Evolutionary conservation across 2,113 vertebrate genomes (phyloP).

Genomic region (Ophiodon elongatus): DNA sequence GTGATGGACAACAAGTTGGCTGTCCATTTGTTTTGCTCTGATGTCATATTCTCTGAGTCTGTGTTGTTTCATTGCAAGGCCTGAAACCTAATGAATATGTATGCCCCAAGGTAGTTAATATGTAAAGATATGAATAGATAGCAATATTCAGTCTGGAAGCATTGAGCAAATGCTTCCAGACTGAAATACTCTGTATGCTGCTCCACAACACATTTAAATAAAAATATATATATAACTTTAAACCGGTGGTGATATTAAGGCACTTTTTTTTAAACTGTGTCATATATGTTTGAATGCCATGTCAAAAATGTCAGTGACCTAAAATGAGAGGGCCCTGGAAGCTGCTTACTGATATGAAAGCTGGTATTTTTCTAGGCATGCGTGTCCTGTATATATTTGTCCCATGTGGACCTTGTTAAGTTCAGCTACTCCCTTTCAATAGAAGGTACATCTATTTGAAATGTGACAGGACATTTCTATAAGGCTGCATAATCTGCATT

Average conservation of each 20-base stretch:
- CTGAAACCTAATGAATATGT: conserved; percentile 52
- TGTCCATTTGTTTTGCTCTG: conserved; percentile 27
- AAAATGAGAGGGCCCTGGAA: not conserved
- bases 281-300: not conserved
- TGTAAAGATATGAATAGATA: conserved; percentile 22
- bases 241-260: not conserved
- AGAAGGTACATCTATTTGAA: not conserved
- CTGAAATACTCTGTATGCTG: not conserved
- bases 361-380: not conserved
- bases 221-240: no score
- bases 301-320: no score
- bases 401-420: not conserved
- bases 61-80: conserved; percentile 16
- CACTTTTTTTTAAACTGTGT: not conserved
- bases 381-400: not conserved
- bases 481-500: not conserved
- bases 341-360: not conserved
- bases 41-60: conserved; percentile 32
- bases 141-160: not conserved
- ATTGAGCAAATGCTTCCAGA: no score
- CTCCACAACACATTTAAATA: not conserved
- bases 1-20: conserved; percentile 30
- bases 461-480: not conserved
- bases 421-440: not conserved
- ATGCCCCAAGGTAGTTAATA: conserved; percentile 22